Percentiles rank a stretch among this genome's conserved stretches.
phyloP scores from a whole-genome alignment of 1,140 invertebrate genomes.

The Bilobella aurantiaca region DNA sequence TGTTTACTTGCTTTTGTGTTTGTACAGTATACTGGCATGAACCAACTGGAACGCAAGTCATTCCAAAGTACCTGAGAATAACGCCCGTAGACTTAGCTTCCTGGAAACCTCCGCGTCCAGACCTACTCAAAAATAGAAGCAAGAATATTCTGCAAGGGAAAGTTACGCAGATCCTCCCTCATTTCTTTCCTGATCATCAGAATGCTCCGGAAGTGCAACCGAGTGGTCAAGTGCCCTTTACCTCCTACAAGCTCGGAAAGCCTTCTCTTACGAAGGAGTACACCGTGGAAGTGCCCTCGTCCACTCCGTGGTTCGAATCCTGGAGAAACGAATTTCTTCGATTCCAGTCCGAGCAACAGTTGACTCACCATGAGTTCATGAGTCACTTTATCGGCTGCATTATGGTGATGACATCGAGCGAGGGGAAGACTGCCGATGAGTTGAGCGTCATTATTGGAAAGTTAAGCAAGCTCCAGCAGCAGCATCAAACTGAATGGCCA shows the following conservation, averaged over 20 bases:
- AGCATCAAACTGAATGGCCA: conserved; percentile 30
- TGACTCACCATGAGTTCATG: conserved; percentile 75
- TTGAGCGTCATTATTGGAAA: conserved; percentile 19
- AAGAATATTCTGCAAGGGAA: conserved; percentile 15
- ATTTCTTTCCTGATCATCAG: conserved; percentile 24
- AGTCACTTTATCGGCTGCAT: conserved; percentile 84
- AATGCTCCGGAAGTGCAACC: too few species aligned
- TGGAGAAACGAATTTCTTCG: conserved; percentile 80
- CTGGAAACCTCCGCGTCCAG: conserved; percentile 21
- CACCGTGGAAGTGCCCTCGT: conserved; percentile 55
- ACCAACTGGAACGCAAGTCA: conserved; percentile 18
- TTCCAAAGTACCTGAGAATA: conserved; percentile 14
- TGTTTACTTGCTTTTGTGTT: not conserved
- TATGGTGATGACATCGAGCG: conserved; percentile 70
- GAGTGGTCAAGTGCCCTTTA: not conserved
- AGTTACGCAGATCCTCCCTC: conserved; percentile 12
- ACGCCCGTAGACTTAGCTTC: conserved; percentile 30
- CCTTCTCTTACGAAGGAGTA: conserved; percentile 21
- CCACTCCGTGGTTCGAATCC: conserved; percentile 90
- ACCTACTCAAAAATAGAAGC: conserved; percentile 18
- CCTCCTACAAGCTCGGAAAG: not conserved
- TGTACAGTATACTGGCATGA: conserved; percentile 29
- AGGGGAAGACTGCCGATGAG: conserved; percentile 40
- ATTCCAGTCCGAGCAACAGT: conserved; percentile 25
- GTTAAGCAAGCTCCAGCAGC: conserved; percentile 29